Percentiles rank a stretch among this genome's conserved stretches.
Evolutionary conservation across 23 tunicate genomes (phyloP).

Genomic region (Styela clava): DNA sequence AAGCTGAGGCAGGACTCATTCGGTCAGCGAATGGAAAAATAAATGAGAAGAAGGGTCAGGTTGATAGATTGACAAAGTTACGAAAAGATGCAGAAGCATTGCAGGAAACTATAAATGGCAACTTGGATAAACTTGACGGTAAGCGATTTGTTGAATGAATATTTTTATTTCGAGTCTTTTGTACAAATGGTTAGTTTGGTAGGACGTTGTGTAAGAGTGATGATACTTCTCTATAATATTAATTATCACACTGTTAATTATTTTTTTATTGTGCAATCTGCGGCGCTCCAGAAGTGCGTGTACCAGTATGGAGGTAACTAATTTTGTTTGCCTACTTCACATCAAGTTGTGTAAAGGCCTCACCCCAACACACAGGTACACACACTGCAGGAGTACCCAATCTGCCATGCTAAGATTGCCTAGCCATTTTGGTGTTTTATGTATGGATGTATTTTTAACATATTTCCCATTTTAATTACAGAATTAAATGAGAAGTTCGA

Average conservation of each 20-base stretch:
- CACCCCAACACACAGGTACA: no score
- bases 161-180: not conserved
- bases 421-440: no score
- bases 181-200: no score
- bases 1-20: slow-evolving; percentile 28
- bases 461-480: not conserved
- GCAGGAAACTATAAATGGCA: slow-evolving; percentile 26
- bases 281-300: no score
- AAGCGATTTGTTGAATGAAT: not conserved
- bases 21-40: slow-evolving; percentile 37
- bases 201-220: no score
- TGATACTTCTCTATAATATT: not conserved
- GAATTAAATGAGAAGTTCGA: slow-evolving; percentile 29
- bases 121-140: slow-evolving; percentile 28
- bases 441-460: not conserved
- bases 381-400: no score
- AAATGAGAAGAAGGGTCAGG: slow-evolving; percentile 45
- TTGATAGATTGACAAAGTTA: slow-evolving; percentile 46
- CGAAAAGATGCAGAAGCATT: slow-evolving; percentile 39
- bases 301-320: no score
- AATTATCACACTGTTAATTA: not conserved
- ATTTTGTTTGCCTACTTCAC: no score
- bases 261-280: no score
- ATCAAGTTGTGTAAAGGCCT: no score
- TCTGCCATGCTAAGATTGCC: no score